Base-by-base conservation (phyloP, 2,797 vertebrate species). In the Molothrus aeneus region DNA sequence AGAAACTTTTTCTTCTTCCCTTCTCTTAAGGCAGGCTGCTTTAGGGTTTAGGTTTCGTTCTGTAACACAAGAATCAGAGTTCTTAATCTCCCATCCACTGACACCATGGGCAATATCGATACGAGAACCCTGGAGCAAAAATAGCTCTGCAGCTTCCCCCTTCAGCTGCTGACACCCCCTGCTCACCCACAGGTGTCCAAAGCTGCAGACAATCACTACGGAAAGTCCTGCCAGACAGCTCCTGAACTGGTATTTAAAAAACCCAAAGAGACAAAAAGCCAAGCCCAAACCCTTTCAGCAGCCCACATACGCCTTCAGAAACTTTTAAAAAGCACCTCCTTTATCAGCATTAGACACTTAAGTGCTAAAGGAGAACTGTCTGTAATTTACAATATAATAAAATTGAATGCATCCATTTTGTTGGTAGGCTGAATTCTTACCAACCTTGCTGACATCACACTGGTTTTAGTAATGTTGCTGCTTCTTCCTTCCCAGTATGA, bases 1-100 rank as follows among this genome's bases (percentile, higher is more conserved):
- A 93, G 99, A 99, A 96, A 98, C 98, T 98, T 99, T 99, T 96
- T 99, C 99, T 98, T 99, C 99, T 98, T 99, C 99, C 97, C 99
- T 98, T 97, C 99, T 99, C 97, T 99, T 99, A 98, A 99, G 99
- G 98, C 99, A 99, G 98, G 99, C 99, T 97, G 99, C 99, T 99
- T 99, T 99, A 97, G 99, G 99, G 97, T 99, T 99, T 91, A 99
- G 96, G 97, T 99, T 99, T 93, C 99, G 97, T 97, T 99, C 99
- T 99, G 98, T 19, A 93, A 96, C 20, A 89, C 71, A 95, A 71
- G 94, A 93, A 78, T 14, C 40, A 51, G 14, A 71, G 50, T 21
- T 92, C 40, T 83, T 68, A 80, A 57, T 32, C 68, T 86, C 84
- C 88, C 22, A n/a, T 5, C 28, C 0, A 0, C 40, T 9, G 47